Evolutionary conservation across 2,888 invertebrate species (phyloP).

Genomic region (Diploptera punctata): DNA sequence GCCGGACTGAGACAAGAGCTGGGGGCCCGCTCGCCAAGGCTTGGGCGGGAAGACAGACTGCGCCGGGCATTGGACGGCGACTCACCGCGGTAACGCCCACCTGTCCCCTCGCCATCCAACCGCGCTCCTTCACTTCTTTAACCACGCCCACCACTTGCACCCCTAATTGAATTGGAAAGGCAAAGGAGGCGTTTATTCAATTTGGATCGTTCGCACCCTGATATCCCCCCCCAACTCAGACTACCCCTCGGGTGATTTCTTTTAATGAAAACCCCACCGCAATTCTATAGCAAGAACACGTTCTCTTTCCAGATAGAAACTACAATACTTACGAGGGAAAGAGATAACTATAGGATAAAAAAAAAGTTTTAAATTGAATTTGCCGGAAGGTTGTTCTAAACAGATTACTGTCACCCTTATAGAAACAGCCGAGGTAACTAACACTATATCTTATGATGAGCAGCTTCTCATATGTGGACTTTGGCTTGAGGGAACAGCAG

Average conservation of each 20-base stretch:
- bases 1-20: conserved; percentile 58
- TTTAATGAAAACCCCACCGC: conserved; percentile 35
- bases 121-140: conserved; percentile 32
- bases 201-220: conserved; percentile 6
- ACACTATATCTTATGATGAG: conserved; percentile 13
- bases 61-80: conserved; percentile 38
- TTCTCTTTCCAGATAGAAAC: not conserved
- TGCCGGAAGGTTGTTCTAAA: conserved; percentile 47
- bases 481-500: not conserved
- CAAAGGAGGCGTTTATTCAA: conserved; percentile 33
- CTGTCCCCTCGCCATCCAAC: not conserved
- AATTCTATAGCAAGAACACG: conserved; percentile 7
- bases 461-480: conserved; percentile 14
- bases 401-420: conserved; percentile 46
- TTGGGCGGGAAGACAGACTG: conserved; percentile 45
- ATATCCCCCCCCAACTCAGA: conserved; percentile 4
- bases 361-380: conserved; percentile 50
- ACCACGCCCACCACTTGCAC: conserved; percentile 7
- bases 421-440: conserved; percentile 46
- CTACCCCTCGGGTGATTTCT: conserved; percentile 19
- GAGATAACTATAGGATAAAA: conserved; percentile 53
- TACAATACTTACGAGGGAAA: conserved; percentile 45
- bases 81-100: not conserved
- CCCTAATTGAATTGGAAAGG: conserved; percentile 11
- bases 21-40: conserved; percentile 43